phyloP scores from a whole-genome alignment of 2,888 invertebrate genomes.

The Athripsodes cinereus region DNA sequence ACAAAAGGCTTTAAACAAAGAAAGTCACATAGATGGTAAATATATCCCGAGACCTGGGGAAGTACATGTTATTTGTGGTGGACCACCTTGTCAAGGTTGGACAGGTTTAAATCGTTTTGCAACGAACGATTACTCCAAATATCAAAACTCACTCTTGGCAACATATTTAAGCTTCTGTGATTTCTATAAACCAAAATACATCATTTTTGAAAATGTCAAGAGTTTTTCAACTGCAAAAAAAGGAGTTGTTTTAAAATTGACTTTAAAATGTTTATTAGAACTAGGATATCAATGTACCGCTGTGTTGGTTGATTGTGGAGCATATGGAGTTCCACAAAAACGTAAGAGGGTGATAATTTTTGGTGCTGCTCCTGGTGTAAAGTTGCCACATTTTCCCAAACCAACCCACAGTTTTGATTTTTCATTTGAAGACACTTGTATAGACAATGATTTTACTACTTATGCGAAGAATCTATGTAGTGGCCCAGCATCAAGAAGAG shows the following conservation, averaged over 20 bases:
- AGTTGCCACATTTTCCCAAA: constrained; percentile 45
- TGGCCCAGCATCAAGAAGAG: constrained; percentile 37
- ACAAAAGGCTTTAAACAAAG: constrained; percentile 24
- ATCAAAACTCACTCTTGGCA: constrained; percentile 49
- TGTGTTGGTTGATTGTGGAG: constrained; percentile 49
- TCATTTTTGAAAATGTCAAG: constrained; percentile 50
- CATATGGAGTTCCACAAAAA: constrained; percentile 50
- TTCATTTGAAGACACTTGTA: background rate
- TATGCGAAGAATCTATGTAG: constrained; percentile 5
- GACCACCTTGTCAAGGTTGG: constrained; percentile 54
- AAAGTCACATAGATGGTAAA: constrained; percentile 24
- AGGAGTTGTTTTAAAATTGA: constrained; percentile 45
- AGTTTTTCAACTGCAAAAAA: constrained; percentile 49
- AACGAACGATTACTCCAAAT: constrained; percentile 42
- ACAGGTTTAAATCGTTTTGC: constrained; percentile 51
- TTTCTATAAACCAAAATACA: constrained; percentile 47
- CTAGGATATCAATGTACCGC: constrained; percentile 53
- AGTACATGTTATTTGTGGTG: constrained; percentile 50
- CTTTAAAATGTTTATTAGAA: constrained; percentile 41
- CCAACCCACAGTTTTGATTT: constrained; percentile 42
- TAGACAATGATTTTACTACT: background rate
- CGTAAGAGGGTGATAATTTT: constrained; percentile 46
- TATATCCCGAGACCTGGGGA: constrained; percentile 45
- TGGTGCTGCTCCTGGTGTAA: constrained; percentile 49
- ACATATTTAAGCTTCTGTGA: constrained; percentile 50